Conservation (phyloP, 2,113 vertebrate genomes). For the Tachysurus vachellii region DNA sequence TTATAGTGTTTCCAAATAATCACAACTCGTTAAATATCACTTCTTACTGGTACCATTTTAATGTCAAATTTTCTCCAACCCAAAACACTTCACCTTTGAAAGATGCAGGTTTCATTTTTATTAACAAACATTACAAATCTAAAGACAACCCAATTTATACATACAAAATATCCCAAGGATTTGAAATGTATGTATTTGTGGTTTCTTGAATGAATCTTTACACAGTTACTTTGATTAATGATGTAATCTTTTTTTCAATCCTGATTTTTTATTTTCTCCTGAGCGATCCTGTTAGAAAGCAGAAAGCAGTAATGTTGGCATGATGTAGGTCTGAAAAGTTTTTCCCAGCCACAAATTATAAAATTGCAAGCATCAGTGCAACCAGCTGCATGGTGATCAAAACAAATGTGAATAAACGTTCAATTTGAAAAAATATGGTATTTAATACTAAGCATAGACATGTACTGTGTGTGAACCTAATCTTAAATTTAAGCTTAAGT, state of each 20-base stretch:
- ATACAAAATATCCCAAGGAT: neutral
- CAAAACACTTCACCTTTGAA: neutral
- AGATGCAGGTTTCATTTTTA: neutral
- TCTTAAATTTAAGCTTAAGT: neutral
- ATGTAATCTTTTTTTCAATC: neutral
- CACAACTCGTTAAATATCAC: neutral
- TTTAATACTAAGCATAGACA: neutral
- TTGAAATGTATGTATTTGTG: neutral
- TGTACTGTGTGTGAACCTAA: neutral
- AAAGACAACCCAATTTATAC: neutral
- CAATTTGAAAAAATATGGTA: neutral
- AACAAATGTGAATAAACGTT: neutral
- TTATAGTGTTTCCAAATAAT: neutral
- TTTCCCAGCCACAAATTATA: neutral
- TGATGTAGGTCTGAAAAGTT: neutral
- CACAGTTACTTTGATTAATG: neutral
- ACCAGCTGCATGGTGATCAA: neutral
- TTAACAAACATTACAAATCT: conserved; percentile 9
- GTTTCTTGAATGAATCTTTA: neutral
- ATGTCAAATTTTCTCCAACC: neutral
- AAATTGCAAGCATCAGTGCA: neutral
- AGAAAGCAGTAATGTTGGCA: neutral
- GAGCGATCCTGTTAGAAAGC: neutral
- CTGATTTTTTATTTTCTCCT: neutral
- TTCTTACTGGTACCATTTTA: neutral